phyloP scores from a whole-genome alignment of 2,797 vertebrate species.

The Hozukius guyotensis region DNA sequence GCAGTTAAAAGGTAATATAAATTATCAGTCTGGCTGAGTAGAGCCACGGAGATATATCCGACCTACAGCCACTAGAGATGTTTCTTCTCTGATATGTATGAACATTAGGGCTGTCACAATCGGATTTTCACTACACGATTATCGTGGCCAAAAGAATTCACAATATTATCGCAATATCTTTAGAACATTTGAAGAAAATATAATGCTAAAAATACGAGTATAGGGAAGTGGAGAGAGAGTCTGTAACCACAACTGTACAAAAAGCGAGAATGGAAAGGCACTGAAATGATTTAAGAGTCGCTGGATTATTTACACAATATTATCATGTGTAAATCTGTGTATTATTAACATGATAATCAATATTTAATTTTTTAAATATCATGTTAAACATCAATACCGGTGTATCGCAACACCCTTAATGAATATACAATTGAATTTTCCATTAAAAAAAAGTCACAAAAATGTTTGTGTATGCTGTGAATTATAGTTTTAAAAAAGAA shows the following conservation, averaged over 20 bases:
- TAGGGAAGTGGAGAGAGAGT: not conserved
- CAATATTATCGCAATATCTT: not conserved
- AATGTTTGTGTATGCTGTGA: not conserved
- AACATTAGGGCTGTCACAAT: not conserved
- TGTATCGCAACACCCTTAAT: accelerated
- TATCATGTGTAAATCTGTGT: not conserved
- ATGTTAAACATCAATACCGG: not conserved
- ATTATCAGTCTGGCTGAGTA: not conserved
- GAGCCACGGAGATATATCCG: not conserved
- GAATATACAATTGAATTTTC: not conserved
- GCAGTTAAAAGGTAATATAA: not conserved
- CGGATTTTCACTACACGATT: not conserved
- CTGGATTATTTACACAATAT: not conserved
- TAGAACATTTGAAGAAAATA: too few species aligned
- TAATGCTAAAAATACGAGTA: not conserved
- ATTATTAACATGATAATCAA: not conserved
- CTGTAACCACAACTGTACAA: not conserved
- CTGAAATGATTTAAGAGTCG: not conserved
- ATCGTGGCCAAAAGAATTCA: not conserved
- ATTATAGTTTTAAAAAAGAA: not conserved
- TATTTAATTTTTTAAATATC: not conserved
- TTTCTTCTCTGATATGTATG: not conserved
- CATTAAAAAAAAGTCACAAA: not conserved
- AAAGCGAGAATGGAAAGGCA: not conserved
- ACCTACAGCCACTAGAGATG: not conserved